phyloP scores from a whole-genome alignment of 2,113 vertebrate species.

The Cebidichthys violaceus region DNA sequence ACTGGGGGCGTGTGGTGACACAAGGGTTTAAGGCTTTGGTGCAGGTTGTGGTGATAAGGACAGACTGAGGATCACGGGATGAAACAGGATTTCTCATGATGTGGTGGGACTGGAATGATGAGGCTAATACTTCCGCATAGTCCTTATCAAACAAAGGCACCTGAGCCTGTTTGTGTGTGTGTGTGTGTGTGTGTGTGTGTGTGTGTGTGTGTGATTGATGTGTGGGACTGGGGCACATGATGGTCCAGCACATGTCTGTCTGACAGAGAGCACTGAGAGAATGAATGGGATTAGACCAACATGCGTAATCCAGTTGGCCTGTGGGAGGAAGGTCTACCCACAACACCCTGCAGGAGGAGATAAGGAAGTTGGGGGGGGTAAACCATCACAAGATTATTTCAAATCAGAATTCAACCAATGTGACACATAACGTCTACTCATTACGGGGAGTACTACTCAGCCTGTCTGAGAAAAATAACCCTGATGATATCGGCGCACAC shows the following conservation, averaged over 20 bases:
- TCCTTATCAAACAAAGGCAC: conserved; percentile 72
- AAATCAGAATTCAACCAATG: background rate
- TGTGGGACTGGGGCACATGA: conserved; percentile 12
- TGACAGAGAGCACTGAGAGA: conserved; percentile 46
- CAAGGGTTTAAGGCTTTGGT: conserved; percentile 64
- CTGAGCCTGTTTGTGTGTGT: conserved; percentile 41
- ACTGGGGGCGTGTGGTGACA: conserved; percentile 34
- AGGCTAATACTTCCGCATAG: conserved; percentile 53
- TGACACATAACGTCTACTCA: background rate
- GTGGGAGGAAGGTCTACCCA: conserved; percentile 46
- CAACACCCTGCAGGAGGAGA: conserved; percentile 72
- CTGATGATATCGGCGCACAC: background rate
- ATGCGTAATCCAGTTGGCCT: conserved; percentile 74
- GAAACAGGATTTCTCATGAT: conserved; percentile 62
- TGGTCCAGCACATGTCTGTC: conserved; percentile 46
- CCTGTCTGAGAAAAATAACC: background rate
- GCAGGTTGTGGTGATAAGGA: conserved; percentile 65
- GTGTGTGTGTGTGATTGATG: conserved; percentile 12
- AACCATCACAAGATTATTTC: conserved; percentile 3
- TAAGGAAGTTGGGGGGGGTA: conserved; percentile 46
- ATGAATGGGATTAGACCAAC: conserved; percentile 76
- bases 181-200: background rate
- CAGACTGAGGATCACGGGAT: conserved; percentile 58
- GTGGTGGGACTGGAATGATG: conserved; percentile 39
- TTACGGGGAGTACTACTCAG: background rate